phyloP scores from a whole-genome alignment of 2,888 invertebrate genomes.

The Melanophora roralis region DNA sequence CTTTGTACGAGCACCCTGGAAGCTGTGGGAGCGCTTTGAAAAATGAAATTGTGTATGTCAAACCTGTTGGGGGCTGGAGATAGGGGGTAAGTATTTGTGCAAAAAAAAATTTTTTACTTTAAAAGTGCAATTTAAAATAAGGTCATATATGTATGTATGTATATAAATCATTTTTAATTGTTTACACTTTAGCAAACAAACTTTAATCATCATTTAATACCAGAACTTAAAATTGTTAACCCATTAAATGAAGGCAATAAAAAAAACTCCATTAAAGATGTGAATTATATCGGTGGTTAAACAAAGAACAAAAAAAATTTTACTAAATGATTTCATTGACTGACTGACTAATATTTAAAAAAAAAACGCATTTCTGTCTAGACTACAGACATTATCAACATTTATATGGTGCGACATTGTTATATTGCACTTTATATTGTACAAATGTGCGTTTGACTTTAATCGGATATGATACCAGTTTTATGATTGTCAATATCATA shows the following conservation, averaged over 20 bases:
- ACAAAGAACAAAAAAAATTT: constrained; percentile 12
- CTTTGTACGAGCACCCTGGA: no score
- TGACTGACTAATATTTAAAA: constrained; percentile 3
- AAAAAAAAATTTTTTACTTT: no score
- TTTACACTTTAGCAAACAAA: no score
- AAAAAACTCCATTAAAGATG: neutral
- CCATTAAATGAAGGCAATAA: constrained; percentile 9
- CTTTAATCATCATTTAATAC: no score
- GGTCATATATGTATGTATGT: no score
- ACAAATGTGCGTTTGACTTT: neutral
- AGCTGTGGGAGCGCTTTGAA: no score
- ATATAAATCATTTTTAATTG: no score
- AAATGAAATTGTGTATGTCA: no score
- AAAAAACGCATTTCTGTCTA: constrained; percentile 61
- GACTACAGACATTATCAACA: constrained; percentile 65
- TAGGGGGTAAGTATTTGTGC: no score
- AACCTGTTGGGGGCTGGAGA: no score
- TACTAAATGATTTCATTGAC: constrained; percentile 49
- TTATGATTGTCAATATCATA: no score
- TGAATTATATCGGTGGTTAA: neutral
- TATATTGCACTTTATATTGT: constrained; percentile 28
- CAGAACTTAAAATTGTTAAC: neutral
- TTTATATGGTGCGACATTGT: constrained; percentile 62
- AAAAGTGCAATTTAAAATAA: no score
- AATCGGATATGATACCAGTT: constrained; percentile 10